Percentiles rank a stretch among this genome's conserved stretches.
Evolutionary conservation across 2,797 vertebrate species (phyloP).

Genomic region (Iguana delicatissima): DNA sequence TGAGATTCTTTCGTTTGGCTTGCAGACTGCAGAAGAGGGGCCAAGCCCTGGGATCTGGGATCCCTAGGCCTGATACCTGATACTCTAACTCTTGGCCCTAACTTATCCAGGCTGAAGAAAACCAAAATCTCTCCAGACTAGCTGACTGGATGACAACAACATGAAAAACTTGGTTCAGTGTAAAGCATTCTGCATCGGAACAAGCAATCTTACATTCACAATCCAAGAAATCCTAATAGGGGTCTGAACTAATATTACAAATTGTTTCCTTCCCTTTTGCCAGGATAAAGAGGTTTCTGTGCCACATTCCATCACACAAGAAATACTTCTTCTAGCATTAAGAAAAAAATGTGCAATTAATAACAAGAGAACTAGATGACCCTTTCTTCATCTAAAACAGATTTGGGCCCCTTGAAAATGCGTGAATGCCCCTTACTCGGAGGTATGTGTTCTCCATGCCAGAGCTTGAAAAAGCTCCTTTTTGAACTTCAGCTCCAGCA

Average conservation of each 20-base stretch:
- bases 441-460: not conserved
- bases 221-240: not conserved
- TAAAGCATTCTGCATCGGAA: not conserved
- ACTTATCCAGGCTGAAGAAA: not conserved
- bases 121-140: not conserved
- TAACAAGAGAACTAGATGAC: not conserved
- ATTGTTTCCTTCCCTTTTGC: conserved; percentile 17
- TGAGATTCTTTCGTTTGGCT: no score
- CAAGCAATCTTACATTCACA: not conserved
- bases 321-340: conserved; percentile 38
- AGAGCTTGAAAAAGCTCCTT: no score
- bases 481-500: no score
- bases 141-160: not conserved
- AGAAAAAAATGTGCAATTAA: conserved; percentile 19
- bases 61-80: no score
- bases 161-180: not conserved
- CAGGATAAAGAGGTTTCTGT: not conserved
- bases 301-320: conserved; percentile 8
- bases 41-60: no score
- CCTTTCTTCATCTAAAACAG: not conserved
- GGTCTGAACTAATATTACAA: not conserved
- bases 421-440: rapidly evolving
- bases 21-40: no score
- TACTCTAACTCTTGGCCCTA: no score
- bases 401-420: not conserved